Conservation (phyloP, 2,113 vertebrate species). For the Heterocephalus glaber region DNA sequence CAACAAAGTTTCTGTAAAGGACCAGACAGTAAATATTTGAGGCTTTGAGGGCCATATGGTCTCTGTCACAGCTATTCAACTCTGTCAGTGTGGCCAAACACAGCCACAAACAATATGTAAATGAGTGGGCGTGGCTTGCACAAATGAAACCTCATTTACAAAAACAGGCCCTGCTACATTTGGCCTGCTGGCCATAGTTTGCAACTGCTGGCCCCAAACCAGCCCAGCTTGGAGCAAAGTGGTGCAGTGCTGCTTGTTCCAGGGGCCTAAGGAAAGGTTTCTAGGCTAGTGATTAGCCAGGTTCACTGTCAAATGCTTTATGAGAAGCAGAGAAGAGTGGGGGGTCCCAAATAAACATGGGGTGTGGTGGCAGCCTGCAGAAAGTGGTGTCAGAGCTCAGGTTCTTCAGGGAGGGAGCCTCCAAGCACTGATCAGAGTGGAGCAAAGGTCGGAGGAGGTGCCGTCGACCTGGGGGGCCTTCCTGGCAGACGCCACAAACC, state of each 20-base stretch:
- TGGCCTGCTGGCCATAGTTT: neutral
- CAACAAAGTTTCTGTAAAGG: neutral
- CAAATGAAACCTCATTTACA: constrained; percentile 51
- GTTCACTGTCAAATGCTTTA: neutral
- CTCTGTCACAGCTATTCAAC: constrained; percentile 13
- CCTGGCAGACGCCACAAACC: neutral
- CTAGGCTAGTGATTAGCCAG: neutral
- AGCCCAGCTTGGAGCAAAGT: neutral
- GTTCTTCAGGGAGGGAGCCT: neutral
- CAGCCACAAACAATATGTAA: neutral
- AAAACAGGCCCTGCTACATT: neutral
- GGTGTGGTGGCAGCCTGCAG: neutral
- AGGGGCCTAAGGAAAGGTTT: neutral
- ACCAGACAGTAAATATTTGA: constrained; percentile 32
- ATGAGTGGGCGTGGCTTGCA: neutral
- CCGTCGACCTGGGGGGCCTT: neutral
- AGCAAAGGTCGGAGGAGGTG: neutral
- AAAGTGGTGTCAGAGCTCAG: neutral
- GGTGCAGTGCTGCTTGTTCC: neutral
- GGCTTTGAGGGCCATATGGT: neutral
- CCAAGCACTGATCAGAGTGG: neutral
- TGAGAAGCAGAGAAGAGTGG: neutral
- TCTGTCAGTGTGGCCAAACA: neutral
- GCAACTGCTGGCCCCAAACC: neutral
- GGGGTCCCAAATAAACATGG: rapidly evolving